A percentile compares a stretch with the other conserved stretches of the same genome.
Evolutionary conservation across 2,888 invertebrate genomes (phyloP).

Genomic region (Philopedon plagiatum): DNA sequence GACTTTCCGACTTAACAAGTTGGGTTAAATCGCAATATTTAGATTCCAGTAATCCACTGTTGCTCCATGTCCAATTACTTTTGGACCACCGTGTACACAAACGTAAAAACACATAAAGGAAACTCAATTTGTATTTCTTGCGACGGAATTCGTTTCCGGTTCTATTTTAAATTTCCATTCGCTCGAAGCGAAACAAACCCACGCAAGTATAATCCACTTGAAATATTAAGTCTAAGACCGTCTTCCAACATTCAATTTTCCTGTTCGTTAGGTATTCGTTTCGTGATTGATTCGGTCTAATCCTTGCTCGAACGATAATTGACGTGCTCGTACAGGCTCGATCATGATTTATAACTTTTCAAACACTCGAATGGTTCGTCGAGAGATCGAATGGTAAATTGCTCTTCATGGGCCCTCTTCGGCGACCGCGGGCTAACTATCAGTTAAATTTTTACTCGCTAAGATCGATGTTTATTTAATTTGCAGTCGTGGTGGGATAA

Average conservation of each 20-base stretch:
- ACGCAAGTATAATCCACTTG: not conserved
- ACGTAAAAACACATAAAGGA: too few species aligned
- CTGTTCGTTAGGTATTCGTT: constrained; percentile 31
- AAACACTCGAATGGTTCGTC: constrained; percentile 34
- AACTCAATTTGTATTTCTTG: too few species aligned
- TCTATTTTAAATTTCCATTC: too few species aligned
- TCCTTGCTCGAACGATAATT: constrained; percentile 39
- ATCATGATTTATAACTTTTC: constrained; percentile 44
- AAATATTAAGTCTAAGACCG: constrained; percentile 37
- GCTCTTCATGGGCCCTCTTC: not conserved
- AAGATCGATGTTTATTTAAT: too few species aligned
- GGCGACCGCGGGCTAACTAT: not conserved
- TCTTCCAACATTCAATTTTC: constrained; percentile 43
- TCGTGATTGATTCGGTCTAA: constrained; percentile 44
- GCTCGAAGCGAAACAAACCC: not conserved
- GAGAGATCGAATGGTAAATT: not conserved
- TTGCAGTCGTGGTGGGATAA: too few species aligned
- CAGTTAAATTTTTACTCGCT: not conserved
- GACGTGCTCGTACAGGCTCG: constrained; percentile 18
- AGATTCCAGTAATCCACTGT: too few species aligned
- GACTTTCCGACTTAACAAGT: too few species aligned
- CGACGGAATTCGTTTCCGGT: too few species aligned
- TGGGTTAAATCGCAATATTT: too few species aligned
- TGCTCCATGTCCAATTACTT: too few species aligned
- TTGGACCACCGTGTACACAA: too few species aligned